These are phyloP conservation scores for Amyelois transitella DNA, from an alignment of 1,140 invertebrate species.

Conservation along the genomic window DNA sequence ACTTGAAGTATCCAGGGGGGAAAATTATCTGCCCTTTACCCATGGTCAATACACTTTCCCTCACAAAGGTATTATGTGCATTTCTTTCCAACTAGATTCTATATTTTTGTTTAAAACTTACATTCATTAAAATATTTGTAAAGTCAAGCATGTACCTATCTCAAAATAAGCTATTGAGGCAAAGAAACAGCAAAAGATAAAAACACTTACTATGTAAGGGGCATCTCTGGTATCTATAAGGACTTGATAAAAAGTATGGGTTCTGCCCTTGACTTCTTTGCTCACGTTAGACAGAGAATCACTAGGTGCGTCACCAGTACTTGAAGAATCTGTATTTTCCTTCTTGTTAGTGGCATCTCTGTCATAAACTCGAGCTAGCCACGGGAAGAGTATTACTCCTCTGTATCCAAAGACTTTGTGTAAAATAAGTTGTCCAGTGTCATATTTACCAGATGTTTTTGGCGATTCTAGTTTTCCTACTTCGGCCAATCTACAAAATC, in stretches of 20 bases:
- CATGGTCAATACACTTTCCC: no score
- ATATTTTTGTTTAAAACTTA: no score
- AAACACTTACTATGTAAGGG: conserved; percentile 90
- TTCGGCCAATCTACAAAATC: conserved; percentile 74
- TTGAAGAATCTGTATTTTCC: conserved; percentile 41
- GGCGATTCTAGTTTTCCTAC: conserved; percentile 82
- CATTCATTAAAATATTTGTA: no score
- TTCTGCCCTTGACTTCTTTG: conserved; percentile 92
- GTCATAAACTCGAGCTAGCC: conserved; percentile 95
- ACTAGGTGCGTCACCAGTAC: conserved; percentile 38
- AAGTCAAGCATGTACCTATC: no score
- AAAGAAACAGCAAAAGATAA: neutral
- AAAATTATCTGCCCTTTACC: no score
- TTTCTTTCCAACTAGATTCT: no score
- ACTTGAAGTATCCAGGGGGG: no score
- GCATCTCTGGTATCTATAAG: conserved; percentile 97
- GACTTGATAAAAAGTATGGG: conserved; percentile 97
- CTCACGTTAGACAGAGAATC: conserved; percentile 76
- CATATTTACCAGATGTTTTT: conserved; percentile 92
- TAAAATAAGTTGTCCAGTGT: conserved; percentile 95
- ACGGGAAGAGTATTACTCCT: conserved; percentile 96
- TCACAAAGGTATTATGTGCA: no score
- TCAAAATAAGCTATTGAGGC: neutral
- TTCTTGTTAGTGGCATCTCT: conserved; percentile 82
- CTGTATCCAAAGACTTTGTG: conserved; percentile 97